phyloP scores from a whole-genome alignment of 1,140 invertebrate species.

The Aphelenchoides fujianensis region DNA sequence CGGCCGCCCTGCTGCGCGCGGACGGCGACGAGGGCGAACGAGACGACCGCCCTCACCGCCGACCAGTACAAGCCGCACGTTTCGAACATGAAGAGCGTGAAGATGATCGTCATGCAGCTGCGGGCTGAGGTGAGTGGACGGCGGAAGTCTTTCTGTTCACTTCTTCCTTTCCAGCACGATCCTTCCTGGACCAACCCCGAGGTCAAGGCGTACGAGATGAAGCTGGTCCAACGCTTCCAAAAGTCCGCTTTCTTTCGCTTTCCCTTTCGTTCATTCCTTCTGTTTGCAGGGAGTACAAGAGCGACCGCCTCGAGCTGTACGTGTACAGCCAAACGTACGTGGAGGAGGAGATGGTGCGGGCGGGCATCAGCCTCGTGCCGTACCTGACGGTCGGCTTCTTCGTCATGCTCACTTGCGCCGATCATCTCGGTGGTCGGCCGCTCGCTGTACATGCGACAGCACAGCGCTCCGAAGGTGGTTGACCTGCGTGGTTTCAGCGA shows the following conservation, averaged over 20 bases:
- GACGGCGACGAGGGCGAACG: conserved; percentile 18
- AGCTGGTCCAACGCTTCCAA: conserved; percentile 51
- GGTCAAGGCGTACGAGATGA: conserved; percentile 58
- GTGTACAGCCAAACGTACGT: conserved; percentile 55
- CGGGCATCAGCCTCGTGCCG: conserved; percentile 55
- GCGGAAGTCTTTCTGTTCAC: not conserved
- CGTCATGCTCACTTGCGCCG: conserved; percentile 54
- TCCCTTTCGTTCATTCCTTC: conserved; percentile 15
- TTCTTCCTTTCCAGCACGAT: conserved; percentile 36
- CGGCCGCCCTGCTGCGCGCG: not conserved
- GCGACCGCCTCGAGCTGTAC: conserved; percentile 47
- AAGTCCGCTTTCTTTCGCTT: conserved; percentile 41
- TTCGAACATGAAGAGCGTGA: conserved; percentile 57
- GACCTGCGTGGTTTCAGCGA: too few species aligned
- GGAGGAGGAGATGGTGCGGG: conserved; percentile 60
- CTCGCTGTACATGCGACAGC: conserved; percentile 59
- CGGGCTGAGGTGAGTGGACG: conserved; percentile 41
- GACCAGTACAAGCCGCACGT: conserved; percentile 23
- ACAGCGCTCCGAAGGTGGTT: conserved; percentile 54
- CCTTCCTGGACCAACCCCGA: conserved; percentile 45
- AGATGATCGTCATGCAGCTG: conserved; percentile 59
- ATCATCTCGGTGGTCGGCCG: conserved; percentile 49
- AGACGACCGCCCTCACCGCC: not conserved
- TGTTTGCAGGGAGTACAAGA: too few species aligned
- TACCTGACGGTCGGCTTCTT: conserved; percentile 57